Base-by-base conservation (phyloP, 2,888 invertebrate genomes). In the Mechanitis messenoides region DNA sequence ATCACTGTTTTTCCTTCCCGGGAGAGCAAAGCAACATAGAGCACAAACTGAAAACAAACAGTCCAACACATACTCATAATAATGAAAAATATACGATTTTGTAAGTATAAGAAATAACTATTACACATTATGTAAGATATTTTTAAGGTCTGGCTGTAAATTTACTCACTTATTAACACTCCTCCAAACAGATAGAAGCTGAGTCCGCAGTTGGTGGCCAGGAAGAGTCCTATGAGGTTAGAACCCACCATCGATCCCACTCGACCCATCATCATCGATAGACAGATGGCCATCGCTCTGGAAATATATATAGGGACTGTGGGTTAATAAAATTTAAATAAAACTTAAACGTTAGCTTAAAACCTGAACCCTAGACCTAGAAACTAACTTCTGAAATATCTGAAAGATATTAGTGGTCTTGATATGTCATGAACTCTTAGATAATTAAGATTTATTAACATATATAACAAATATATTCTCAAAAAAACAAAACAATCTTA, bases 231-330 rank as follows among this genome's bases (percentile, higher is more conserved):
- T 68, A 94, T 92, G 0, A 93, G 81, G 67, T 93, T 83, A 74
- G 93, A 94, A 55, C 93, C 93, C 3, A 90, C 81, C 80, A 93
- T 92, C 0, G 93, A 94, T 0, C 94, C 94, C 12, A 92, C 77
- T 47, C 94, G 89, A 1, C 94, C 94, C 69, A 92, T 87, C 84
- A 92, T 92, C 80, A 93, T 91, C 9, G 92, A 89, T 55, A 93
- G 78, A 64, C 93, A 93, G 33, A 94, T 86, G 0, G 93, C 93
- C 81, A 93, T 91, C 0, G 92, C 94, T 65, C 92, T 93, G 76
- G 7, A 42, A 42, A 42, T 9, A 9, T 42, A 42, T 42, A 42
- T 3, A 9, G 9, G 3, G 42, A 42, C 9, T 42, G 64, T 69
- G 74, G 62, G 60, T 33, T 33, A 55, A 2, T 20, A 20, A 20